Conservation (phyloP, 2,113 vertebrate species). For the Caranx ignobilis region DNA sequence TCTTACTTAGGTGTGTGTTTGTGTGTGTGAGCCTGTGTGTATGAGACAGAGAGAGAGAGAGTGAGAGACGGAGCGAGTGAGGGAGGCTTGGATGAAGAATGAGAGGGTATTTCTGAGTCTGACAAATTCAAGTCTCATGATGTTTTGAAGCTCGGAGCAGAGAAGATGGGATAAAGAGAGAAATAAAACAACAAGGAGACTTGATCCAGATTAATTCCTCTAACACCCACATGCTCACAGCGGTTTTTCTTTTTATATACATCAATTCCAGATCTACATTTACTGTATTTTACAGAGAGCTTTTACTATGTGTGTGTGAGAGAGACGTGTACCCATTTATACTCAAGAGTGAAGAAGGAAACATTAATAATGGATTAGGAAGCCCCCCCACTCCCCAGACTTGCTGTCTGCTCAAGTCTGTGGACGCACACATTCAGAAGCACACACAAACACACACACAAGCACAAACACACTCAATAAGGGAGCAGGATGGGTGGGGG, state of each 20-base stretch:
- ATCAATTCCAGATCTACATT: neutral
- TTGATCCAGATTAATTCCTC: constrained; percentile 46
- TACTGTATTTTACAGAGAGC: neutral
- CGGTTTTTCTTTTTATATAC: neutral
- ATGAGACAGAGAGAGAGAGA: neutral
- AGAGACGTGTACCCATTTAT: constrained; percentile 20
- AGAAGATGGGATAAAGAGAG: constrained; percentile 38
- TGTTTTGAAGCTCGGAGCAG: constrained; percentile 75
- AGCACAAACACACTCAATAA: constrained; percentile 16
- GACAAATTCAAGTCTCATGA: constrained; percentile 81
- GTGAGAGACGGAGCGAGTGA: neutral
- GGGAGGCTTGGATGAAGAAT: constrained; percentile 28
- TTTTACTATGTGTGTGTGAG: constrained; percentile 7
- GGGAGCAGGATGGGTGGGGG: neutral
- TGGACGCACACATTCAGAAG: constrained; percentile 16
- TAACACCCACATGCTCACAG: constrained; percentile 25
- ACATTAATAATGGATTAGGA: constrained; percentile 65
- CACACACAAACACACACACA: constrained; percentile 16
- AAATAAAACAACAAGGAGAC: constrained; percentile 51
- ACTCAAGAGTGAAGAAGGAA: constrained; percentile 42
- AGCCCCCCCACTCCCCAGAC: constrained; percentile 48
- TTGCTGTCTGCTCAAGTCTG: constrained; percentile 46
- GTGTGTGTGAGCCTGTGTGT: constrained; percentile 3
- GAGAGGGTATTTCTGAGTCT: constrained; percentile 61
- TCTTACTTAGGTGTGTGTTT: constrained; percentile 22